A percentile compares a stretch with the other conserved stretches of the same genome.
phyloP scores from a whole-genome alignment of 2,888 invertebrate species.

The Mesochorus sp. region DNA sequence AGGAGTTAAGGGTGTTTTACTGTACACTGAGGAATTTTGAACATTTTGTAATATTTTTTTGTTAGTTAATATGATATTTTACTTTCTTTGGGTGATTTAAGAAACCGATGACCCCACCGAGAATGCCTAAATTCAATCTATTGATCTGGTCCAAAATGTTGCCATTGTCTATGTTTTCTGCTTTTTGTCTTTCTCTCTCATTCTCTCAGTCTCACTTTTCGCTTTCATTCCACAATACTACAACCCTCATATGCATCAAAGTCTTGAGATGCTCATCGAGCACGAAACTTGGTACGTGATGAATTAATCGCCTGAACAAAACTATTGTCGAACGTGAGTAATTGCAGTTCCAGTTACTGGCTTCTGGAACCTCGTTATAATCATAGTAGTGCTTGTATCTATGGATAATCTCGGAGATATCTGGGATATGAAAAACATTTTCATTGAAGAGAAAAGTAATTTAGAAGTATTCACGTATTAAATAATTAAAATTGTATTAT shows the following conservation, averaged over 20 bases:
- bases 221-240: constrained; percentile 4
- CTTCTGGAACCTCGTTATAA: constrained; percentile 31
- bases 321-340: constrained; percentile 43
- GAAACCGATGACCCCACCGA: too few species aligned
- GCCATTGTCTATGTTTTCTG: neutral
- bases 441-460: neutral
- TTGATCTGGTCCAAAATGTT: too few species aligned
- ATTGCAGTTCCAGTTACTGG: constrained; percentile 41
- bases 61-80: too few species aligned
- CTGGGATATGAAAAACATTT: constrained; percentile 3
- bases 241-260: neutral
- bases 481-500: neutral
- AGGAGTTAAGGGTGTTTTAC: too few species aligned
- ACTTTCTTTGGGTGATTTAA: too few species aligned
- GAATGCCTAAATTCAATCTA: neutral
- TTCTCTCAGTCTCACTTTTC: neutral
- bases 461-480: neutral
- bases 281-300: constrained; percentile 39
- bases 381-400: neutral
- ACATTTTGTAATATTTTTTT: too few species aligned
- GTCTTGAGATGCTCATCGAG: constrained; percentile 45
- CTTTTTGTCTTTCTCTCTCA: neutral
- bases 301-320: constrained; percentile 52
- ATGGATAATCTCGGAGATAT: neutral
- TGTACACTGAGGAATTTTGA: too few species aligned